phyloP scores from a whole-genome alignment of 2,888 invertebrate species.

The Agrochola lychnidis region DNA sequence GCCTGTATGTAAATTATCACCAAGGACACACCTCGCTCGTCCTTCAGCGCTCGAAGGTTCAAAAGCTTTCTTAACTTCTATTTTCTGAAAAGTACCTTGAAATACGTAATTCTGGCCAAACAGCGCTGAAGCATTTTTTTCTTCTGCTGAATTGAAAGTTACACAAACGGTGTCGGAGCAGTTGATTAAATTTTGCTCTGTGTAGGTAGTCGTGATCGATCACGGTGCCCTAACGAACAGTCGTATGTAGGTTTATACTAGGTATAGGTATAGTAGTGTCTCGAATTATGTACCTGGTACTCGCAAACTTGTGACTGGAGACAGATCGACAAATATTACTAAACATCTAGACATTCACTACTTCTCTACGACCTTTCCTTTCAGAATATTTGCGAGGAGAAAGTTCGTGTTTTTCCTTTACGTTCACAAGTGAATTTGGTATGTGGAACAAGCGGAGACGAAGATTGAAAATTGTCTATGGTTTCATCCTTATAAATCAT shows the following conservation, averaged over 20 bases:
- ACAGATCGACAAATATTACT: constrained; percentile 44
- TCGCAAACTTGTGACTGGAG: constrained; percentile 47
- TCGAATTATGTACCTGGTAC: constrained; percentile 24
- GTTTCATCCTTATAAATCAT: constrained; percentile 11
- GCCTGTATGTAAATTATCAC: constrained; percentile 79
- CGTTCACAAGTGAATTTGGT: constrained; percentile 7
- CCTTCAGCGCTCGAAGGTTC: constrained; percentile 27
- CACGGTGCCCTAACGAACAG: constrained; percentile 50
- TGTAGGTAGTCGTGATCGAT: constrained; percentile 61
- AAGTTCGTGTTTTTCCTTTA: constrained; percentile 23
- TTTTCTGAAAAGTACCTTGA: constrained; percentile 11
- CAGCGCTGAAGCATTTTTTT: constrained; percentile 16
- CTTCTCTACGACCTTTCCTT: constrained; percentile 19
- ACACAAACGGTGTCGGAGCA: constrained; percentile 26
- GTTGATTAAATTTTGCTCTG: constrained; percentile 47
- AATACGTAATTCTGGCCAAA: constrained; percentile 9
- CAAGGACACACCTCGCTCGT: constrained; percentile 60
- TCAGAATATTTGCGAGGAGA: constrained; percentile 9
- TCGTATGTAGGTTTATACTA: constrained; percentile 1
- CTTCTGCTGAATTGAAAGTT: constrained; percentile 35
- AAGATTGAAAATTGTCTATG: constrained; percentile 1
- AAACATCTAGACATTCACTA: constrained; percentile 11
- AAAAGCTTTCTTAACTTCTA: constrained; percentile 8
- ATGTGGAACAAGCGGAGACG: not conserved
- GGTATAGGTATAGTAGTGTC: constrained; percentile 7